Conservation (phyloP, 1,140 invertebrate genomes). For the Steinernema khuongi region DNA sequence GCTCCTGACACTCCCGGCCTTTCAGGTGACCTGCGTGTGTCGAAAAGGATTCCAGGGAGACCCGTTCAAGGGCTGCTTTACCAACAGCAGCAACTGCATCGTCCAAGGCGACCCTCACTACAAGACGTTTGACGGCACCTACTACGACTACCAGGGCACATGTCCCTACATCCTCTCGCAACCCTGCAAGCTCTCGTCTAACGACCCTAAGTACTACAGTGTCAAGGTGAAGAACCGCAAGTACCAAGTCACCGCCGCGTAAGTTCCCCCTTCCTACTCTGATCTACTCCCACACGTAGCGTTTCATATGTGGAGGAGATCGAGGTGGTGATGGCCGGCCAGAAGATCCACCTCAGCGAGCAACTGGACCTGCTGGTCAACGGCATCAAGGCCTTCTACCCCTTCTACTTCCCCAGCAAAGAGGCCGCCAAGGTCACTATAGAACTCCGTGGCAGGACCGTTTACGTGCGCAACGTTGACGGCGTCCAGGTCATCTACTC, state of each 20-base stretch:
- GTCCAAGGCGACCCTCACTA: constrained; percentile 70
- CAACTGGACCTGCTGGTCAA: neutral
- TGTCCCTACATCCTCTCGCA: constrained; percentile 70
- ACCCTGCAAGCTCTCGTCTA: neutral
- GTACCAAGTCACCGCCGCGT: neutral
- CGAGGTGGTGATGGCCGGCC: neutral
- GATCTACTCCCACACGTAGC: neutral
- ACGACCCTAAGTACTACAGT: neutral
- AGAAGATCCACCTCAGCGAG: neutral
- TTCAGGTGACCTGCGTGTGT: neutral
- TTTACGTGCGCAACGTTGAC: neutral
- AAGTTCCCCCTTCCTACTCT: neutral
- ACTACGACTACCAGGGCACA: constrained; percentile 70
- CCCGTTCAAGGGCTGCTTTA: neutral
- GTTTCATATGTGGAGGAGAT: neutral
- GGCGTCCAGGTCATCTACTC: neutral
- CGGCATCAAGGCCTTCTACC: neutral
- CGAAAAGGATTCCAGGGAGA: neutral
- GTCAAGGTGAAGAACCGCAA: constrained; percentile 5
- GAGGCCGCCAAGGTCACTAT: neutral
- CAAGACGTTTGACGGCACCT: constrained; percentile 70
- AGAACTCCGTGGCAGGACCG: neutral
- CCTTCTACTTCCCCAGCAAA: neutral
- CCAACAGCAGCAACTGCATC: constrained; percentile 66
- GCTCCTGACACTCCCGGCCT: neutral